phyloP scores from a whole-genome alignment of 2,888 invertebrate genomes.

The Leucophenga montana region DNA sequence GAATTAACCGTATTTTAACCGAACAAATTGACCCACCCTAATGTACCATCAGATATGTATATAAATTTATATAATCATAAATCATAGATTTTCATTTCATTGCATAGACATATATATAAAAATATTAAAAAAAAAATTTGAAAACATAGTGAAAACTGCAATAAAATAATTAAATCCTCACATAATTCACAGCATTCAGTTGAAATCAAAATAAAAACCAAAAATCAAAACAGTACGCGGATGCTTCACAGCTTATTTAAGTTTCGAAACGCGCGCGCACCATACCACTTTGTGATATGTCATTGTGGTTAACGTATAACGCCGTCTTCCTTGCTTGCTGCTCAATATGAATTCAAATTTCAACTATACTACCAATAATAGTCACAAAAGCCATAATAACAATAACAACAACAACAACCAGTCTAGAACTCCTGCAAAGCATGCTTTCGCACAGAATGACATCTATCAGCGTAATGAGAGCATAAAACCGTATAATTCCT shows the following conservation, averaged over 20 bases:
- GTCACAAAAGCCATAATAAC: slow-evolving; percentile 39
- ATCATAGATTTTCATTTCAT: background rate
- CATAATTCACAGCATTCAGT: slow-evolving; percentile 24
- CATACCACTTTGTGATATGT: slow-evolving; percentile 9
- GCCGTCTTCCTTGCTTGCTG: background rate
- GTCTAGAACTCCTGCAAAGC: slow-evolving; percentile 31
- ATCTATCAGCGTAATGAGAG: slow-evolving; percentile 5
- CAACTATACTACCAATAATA: slow-evolving; percentile 40
- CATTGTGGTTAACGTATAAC: slow-evolving; percentile 6
- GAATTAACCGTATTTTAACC: too few relatives aligned
- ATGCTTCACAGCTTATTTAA: slow-evolving; percentile 14
- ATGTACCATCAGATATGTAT: too few relatives aligned
- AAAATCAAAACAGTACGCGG: background rate
- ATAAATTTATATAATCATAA: background rate
- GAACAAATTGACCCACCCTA: too few relatives aligned
- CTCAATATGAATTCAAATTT: slow-evolving; percentile 41
- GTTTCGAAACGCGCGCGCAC: background rate
- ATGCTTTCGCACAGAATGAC: slow-evolving; percentile 16
- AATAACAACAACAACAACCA: slow-evolving; percentile 29
- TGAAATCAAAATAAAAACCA: background rate
- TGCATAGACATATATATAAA: background rate
- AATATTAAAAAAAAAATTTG: background rate
- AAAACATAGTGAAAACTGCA: background rate
- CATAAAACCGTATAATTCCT: slow-evolving; percentile 1
- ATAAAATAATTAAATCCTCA: slow-evolving; percentile 7